Conservation (phyloP, 1,140 invertebrate genomes). For the Papilio xuthus region DNA sequence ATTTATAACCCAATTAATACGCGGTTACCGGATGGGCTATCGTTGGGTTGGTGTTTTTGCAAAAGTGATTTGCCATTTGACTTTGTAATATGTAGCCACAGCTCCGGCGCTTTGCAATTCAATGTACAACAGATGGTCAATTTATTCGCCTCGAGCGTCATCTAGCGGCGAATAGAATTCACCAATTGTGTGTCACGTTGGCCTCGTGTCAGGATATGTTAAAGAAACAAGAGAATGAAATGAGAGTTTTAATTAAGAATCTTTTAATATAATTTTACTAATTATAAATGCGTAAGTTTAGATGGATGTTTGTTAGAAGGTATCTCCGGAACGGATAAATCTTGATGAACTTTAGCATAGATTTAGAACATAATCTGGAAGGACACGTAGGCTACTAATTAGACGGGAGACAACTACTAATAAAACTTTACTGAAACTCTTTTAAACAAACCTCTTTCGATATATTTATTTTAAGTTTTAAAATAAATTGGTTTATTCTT, state of each 20-base stretch:
- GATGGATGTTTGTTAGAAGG: too few species aligned
- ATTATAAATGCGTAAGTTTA: too few species aligned
- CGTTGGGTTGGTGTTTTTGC: conserved; percentile 26
- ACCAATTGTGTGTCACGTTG: conserved; percentile 7
- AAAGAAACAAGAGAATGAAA: conserved; percentile 13
- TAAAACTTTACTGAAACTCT: too few species aligned
- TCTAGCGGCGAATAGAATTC: conserved; percentile 22
- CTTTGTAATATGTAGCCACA: conserved; percentile 42
- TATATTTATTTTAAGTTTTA: too few species aligned
- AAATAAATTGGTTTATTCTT: too few species aligned
- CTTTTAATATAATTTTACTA: background rate
- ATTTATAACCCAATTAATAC: background rate
- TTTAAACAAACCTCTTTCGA: too few species aligned
- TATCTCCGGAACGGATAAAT: too few species aligned
- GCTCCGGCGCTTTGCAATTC: conserved; percentile 48
- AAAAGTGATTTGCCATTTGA: conserved; percentile 44
- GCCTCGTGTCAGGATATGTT: background rate
- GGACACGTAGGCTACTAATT: too few species aligned
- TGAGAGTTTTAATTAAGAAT: background rate
- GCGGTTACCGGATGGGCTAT: conserved; percentile 3
- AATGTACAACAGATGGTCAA: conserved; percentile 50
- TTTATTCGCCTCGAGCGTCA: conserved; percentile 41
- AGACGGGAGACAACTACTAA: too few species aligned
- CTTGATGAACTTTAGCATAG: too few species aligned
- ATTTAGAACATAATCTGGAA: too few species aligned